These are phyloP conservation scores for Characodon lateralis DNA, from an alignment of 2,797 vertebrate species.

Conservation along the genomic window DNA sequence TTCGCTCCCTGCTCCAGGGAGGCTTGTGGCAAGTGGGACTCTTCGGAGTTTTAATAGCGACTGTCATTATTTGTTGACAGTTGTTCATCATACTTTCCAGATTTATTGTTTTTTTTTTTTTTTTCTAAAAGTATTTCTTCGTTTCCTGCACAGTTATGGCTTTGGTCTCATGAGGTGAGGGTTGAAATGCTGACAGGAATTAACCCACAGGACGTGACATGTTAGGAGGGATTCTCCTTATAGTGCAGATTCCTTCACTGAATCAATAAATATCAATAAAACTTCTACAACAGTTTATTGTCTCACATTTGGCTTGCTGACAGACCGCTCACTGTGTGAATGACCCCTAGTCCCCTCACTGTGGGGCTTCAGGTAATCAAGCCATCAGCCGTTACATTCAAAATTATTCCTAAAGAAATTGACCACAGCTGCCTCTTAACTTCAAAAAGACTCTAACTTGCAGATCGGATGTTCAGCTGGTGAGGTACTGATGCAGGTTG, in stretches of 20 bases:
- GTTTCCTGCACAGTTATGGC: slow-evolving; percentile 57
- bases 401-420: background rate
- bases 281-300: slow-evolving; percentile 12
- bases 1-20: slow-evolving; percentile 47
- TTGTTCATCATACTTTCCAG: slow-evolving; percentile 69
- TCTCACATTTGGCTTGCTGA: slow-evolving; percentile 33
- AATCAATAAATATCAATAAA: slow-evolving; percentile 31
- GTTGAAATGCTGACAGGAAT: slow-evolving; percentile 64
- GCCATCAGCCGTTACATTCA: slow-evolving; percentile 38
- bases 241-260: slow-evolving; percentile 13
- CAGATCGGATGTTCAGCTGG: background rate
- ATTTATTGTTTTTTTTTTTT: slow-evolving; percentile 48
- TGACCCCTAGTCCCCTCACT: slow-evolving; percentile 19
- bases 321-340: slow-evolving; percentile 19
- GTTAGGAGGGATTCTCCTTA: slow-evolving; percentile 19
- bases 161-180: slow-evolving; percentile 61
- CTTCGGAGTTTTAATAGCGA: slow-evolving; percentile 61
- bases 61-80: slow-evolving; percentile 81
- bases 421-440: slow-evolving; percentile 10
- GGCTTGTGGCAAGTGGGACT: slow-evolving; percentile 58
- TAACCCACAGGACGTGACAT: slow-evolving; percentile 18
- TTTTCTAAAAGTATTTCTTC: slow-evolving; percentile 49
- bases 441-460: background rate
- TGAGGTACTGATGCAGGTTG: background rate
- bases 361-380: slow-evolving; percentile 45